phyloP scores from a whole-genome alignment of 2,113 vertebrate species.

The Neogale vison region DNA sequence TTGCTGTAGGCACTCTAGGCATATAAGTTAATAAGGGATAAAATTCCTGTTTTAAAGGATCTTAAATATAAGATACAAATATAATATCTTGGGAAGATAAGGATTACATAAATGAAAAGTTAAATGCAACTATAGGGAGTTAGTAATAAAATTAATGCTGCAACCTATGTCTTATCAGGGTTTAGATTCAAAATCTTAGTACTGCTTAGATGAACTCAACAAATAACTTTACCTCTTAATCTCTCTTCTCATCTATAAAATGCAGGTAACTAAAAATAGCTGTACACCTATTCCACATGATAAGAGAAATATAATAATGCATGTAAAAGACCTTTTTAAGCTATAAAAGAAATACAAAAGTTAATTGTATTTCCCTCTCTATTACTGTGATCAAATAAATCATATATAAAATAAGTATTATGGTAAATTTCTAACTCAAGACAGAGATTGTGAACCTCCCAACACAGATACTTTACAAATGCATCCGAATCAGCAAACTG shows the following conservation, averaged over 20 bases:
- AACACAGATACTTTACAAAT: not conserved
- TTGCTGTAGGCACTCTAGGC: not conserved
- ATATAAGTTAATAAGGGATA: not conserved
- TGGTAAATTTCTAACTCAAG: not conserved
- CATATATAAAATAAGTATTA: not conserved
- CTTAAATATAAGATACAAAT: not conserved
- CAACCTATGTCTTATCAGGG: not conserved
- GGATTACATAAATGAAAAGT: not conserved
- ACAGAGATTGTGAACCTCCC: not conserved
- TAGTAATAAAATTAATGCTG: not conserved
- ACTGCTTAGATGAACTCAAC: not conserved
- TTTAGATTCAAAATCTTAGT: slow-evolving; percentile 7
- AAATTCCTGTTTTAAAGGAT: not conserved
- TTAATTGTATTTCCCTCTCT: not conserved
- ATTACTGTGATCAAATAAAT: not conserved
- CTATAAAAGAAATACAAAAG: not conserved
- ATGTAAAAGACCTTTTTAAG: not conserved
- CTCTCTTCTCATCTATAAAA: not conserved
- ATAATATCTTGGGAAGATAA: not conserved
- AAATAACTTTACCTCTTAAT: not conserved
- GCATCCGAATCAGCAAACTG: not conserved
- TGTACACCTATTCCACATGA: not conserved
- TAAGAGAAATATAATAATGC: not conserved
- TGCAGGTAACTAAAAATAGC: not conserved
- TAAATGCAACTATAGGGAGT: not conserved